These are phyloP conservation scores for Mormyrops attenuatus DNA, from an alignment of 2,797 vertebrate species.

Conservation along the genomic window DNA sequence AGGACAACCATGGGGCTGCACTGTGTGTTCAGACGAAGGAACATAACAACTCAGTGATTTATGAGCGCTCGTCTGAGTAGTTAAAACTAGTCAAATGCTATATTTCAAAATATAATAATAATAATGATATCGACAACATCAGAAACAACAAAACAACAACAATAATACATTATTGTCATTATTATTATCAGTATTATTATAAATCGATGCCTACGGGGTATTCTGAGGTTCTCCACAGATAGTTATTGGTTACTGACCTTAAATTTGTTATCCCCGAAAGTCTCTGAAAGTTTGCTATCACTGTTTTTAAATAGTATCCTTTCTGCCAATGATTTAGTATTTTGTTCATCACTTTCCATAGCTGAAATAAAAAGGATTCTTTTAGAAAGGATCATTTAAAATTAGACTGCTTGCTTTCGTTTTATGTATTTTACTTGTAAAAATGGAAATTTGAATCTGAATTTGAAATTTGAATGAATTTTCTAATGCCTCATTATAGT, in stretches of 20 bases:
- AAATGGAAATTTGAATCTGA: neutral
- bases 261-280: neutral
- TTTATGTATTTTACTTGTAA: neutral
- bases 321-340: neutral
- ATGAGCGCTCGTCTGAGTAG: neutral
- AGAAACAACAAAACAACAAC: neutral
- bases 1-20: neutral
- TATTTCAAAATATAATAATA: constrained; percentile 45
- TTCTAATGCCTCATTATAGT: neutral
- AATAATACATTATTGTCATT: neutral
- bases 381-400: neutral
- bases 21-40: neutral
- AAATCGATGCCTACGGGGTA: neutral
- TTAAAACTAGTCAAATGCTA: constrained; percentile 38
- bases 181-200: neutral
- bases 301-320: neutral
- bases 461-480: neutral
- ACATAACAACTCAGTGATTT: neutral
- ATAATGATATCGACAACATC: constrained; percentile 24
- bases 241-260: neutral
- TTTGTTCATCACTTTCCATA: neutral
- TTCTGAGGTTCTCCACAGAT: neutral
- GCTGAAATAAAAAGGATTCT: neutral
- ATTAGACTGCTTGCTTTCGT: neutral
- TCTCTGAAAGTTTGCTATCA: neutral